Evolutionary conservation across 1,140 invertebrate species (phyloP), one percentile per base, ranked within the genome.

Genomic region (Rhyzopertha dominica): DNA sequence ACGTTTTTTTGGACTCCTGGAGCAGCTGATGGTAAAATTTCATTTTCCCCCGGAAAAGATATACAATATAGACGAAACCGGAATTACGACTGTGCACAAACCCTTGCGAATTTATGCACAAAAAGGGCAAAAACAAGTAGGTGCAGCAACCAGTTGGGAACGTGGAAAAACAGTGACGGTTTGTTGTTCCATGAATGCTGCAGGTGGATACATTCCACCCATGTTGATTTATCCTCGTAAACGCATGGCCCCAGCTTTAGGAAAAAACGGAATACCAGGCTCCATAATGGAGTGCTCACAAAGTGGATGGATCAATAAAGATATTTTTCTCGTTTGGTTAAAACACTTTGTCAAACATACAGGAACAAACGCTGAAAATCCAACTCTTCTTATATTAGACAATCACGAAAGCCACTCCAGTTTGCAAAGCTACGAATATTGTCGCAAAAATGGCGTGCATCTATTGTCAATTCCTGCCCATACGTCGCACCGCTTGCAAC

Each of bases 1-100:
- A 25, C 5, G 50, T 10, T 74, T 71, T 61, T 70, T 53, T 51
- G 43, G 51, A 7, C 63, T 62, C 31, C 43, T 67, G 13, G 40
- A 64, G 35, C 51, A 34, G 10, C 41, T 68, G n/a, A 59, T 66
- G 54, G 48, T 46, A 43, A 44, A 58, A 34, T 56, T 62, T 42
- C 60, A 63, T 38, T 69, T 71, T 51, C 10, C 47, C 46, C 56
- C 63, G 16, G 44, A 54, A 20, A 55, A 58, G 34, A 67, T 72
- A 26, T 71, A 56, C 38, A 74, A 74, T 44, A 49, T 61, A 36
- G 66, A 71, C 53, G 72, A 74, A 53, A 73, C 64, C 30, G 71
- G 69, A 1, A 57, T 72, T 24, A 66, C 54, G 3, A 63, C 52
- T 17, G 66, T 74, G 4, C 56, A 61, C 37, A 55, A 48, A 49